These are phyloP conservation scores for Drepana falcataria DNA, from an alignment of 2,888 invertebrate genomes.

Conservation along the genomic window DNA sequence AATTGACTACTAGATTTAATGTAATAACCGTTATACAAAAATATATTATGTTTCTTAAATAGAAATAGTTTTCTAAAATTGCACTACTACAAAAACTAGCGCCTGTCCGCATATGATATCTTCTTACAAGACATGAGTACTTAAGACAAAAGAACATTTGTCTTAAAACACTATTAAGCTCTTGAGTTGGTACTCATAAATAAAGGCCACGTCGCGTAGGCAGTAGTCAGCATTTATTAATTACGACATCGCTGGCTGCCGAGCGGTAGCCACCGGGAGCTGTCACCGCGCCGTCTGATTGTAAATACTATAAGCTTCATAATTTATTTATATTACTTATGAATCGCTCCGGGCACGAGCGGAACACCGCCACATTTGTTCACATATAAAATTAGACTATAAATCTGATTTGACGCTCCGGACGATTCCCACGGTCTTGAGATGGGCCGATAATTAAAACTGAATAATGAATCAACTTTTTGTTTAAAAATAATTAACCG, in stretches of 20 bases:
- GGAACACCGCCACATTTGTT: constrained; percentile 60
- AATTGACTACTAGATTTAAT: no score
- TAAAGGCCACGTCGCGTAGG: constrained; percentile 2
- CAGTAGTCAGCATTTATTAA: constrained; percentile 47
- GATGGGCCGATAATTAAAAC: constrained; percentile 61
- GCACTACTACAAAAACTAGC: no score
- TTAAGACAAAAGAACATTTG: no score
- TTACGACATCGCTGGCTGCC: constrained; percentile 51
- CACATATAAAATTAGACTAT: constrained; percentile 72
- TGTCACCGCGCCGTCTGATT: constrained; percentile 71
- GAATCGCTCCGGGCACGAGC: constrained; percentile 50
- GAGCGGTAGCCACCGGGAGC: constrained; percentile 67
- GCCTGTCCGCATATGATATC: no score
- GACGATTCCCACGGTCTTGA: constrained; percentile 67
- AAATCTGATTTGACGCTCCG: constrained; percentile 63
- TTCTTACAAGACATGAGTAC: no score
- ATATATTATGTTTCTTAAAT: no score
- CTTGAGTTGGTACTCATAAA: neutral
- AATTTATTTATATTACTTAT: constrained; percentile 76
- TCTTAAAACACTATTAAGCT: no score
- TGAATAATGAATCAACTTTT: constrained; percentile 53
- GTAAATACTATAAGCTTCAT: constrained; percentile 73
- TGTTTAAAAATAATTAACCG: constrained; percentile 59
- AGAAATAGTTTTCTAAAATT: no score
- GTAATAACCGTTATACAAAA: no score